phyloP scores from a whole-genome alignment of 2,113 vertebrate species.

The Pardalotus punctatus region DNA sequence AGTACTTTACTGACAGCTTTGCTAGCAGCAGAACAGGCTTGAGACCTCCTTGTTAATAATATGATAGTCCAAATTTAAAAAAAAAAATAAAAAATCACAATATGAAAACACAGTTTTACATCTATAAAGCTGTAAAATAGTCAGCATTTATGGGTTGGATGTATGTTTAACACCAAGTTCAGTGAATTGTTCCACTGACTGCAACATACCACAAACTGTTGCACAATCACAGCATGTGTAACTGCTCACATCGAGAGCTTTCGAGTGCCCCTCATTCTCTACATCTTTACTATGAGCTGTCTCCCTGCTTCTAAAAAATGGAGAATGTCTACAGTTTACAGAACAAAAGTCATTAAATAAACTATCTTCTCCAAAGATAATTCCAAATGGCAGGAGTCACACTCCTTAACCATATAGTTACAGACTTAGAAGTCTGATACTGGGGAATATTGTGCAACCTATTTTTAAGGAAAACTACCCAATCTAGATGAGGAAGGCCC shows the following conservation, averaged over 20 bases:
- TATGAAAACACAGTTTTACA: background rate
- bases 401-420: background rate
- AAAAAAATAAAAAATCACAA: background rate
- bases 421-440: background rate
- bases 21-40: background rate
- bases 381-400: slow-evolving; percentile 33
- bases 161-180: background rate
- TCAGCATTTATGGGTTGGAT: background rate
- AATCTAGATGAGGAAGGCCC: background rate
- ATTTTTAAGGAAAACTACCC: slow-evolving; percentile 28
- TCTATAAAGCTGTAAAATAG: background rate
- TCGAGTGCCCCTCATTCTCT: background rate
- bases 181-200: background rate
- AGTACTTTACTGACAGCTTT: background rate
- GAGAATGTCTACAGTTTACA: background rate
- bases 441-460: slow-evolving; percentile 14
- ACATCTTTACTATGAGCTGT: background rate
- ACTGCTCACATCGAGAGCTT: background rate
- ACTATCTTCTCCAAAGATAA: background rate
- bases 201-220: background rate
- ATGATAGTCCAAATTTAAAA: background rate
- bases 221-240: background rate
- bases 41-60: background rate
- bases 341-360: slow-evolving; percentile 23
- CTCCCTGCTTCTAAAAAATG: background rate